A percentile compares a stretch with the other conserved stretches of the same genome.
Evolutionary conservation across 2,113 vertebrate genomes (phyloP).

Genomic region (Callopanchax toddi): DNA sequence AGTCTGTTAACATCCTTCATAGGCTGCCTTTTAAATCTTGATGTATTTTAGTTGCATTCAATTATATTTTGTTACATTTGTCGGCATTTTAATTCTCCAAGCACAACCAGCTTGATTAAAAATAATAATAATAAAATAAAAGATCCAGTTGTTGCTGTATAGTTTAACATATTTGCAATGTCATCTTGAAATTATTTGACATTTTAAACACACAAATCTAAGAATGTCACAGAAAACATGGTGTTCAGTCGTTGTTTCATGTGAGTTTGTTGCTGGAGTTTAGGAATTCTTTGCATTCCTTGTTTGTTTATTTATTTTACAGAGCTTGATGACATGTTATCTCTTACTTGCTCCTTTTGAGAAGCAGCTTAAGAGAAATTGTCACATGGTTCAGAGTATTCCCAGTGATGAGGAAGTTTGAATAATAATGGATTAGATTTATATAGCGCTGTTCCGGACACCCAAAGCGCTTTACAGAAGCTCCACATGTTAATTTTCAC

Average conservation of each 20-base stretch:
- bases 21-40: neutral
- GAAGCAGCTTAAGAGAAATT: neutral
- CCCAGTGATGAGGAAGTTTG: too few species aligned
- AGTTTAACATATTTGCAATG: too few species aligned
- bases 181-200: too few species aligned
- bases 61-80: neutral
- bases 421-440: too few species aligned
- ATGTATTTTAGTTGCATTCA: neutral
- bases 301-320: too few species aligned
- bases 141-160: neutral
- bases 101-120: neutral
- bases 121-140: too few species aligned
- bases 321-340: neutral
- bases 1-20: neutral
- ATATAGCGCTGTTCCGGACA: too few species aligned
- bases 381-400: neutral
- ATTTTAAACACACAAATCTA: too few species aligned
- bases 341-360: neutral
- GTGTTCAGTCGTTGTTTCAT: neutral
- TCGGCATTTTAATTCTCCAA: neutral
- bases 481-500: neutral
- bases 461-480: too few species aligned
- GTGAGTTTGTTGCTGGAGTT: neutral
- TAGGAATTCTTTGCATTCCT: slow-evolving; percentile 12
- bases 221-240: neutral